Conservation (phyloP, 2,888 invertebrate genomes). For the Protophormia terraenovae region DNA sequence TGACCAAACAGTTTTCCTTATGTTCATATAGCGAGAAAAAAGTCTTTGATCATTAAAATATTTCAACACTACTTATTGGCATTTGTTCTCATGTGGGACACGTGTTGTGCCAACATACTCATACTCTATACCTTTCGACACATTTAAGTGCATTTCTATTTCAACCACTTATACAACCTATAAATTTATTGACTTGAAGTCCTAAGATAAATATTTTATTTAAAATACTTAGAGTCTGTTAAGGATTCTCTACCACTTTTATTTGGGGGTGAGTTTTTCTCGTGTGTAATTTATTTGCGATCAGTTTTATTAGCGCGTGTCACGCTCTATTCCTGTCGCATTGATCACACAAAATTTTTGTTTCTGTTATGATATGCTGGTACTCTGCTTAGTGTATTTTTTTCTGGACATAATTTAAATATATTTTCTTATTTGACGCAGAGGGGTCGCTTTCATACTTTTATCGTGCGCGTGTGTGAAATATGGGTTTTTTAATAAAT, state of each 20-base stretch:
- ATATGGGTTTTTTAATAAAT: conserved; percentile 35
- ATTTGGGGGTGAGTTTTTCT: conserved; percentile 39
- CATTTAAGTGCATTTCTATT: conserved; percentile 4
- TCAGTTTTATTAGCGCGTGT: conserved; percentile 56
- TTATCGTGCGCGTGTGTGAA: conserved; percentile 19
- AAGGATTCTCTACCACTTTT: conserved; percentile 2
- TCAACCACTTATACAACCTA: conserved; percentile 21
- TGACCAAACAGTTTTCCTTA: no score
- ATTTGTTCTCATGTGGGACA: conserved; percentile 67
- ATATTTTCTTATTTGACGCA: conserved; percentile 4
- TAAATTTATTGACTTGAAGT: not conserved
- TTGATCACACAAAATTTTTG: conserved; percentile 48
- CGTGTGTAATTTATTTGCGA: conserved; percentile 32
- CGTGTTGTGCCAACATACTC: conserved; percentile 43
- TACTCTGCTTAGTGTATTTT: conserved; percentile 16
- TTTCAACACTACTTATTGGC: conserved; percentile 17
- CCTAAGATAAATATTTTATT: not conserved
- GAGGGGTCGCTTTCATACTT: not conserved
- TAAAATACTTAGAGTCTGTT: not conserved
- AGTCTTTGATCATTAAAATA: conserved; percentile 1
- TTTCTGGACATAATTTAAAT: conserved; percentile 31
- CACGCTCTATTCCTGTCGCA: conserved; percentile 41
- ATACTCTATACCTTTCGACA: conserved; percentile 1
- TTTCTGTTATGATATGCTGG: conserved; percentile 59
- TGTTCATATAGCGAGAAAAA: no score